Base-by-base conservation (phyloP, 2,888 invertebrate genomes). In the Sphaeridia pumilis region DNA sequence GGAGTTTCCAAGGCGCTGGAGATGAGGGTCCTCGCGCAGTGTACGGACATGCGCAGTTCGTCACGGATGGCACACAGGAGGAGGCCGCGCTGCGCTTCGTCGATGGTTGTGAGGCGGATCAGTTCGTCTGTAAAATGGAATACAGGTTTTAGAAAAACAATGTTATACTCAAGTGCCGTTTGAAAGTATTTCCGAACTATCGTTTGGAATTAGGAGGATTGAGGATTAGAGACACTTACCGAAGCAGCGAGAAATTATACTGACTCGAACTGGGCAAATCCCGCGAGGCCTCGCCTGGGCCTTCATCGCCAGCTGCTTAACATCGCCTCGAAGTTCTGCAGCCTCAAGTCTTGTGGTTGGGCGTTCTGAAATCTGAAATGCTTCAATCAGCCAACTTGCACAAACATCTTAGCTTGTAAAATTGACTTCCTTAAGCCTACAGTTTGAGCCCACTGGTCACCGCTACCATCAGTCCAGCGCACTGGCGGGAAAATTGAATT, bases 241-340 rank as follows among this genome's bases (percentile, higher is more conserved):
- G 7, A 49, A 49, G 17, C 49, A 49, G n/a, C 49, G 27, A 27
- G 28, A 41, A 5, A 27, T 42, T 5, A 49, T 10, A 49, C 43
- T 49, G 14, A 28, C 49, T 21, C 49, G 41, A 28, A 49, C 26
- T 3, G 49, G 49, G 43, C 49, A 49, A 42, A 49, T 28, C 22
- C 49, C 49, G 12, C 24, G 12, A 3, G 24, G 10, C 21, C 49
- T 24, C 2, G 49, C 49, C 20, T 49, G 41, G 4, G 49, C 41
- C 25, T 36, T 12, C 4, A 49, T 27, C 22, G 41, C 27, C 10
- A 24, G 25, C n/a, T 41, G 14, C 21, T 27, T 17, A 3, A 49
- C 31, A 4, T 26, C n/a, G 26, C 26, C 49, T 21, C 38, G 20
- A 14, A 49, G 43, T 7, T 21, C 7, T 20, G 42, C 25, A 3